Base-by-base conservation (phyloP, 1,140 invertebrate species). In the Luehdorfia chinensis region DNA sequence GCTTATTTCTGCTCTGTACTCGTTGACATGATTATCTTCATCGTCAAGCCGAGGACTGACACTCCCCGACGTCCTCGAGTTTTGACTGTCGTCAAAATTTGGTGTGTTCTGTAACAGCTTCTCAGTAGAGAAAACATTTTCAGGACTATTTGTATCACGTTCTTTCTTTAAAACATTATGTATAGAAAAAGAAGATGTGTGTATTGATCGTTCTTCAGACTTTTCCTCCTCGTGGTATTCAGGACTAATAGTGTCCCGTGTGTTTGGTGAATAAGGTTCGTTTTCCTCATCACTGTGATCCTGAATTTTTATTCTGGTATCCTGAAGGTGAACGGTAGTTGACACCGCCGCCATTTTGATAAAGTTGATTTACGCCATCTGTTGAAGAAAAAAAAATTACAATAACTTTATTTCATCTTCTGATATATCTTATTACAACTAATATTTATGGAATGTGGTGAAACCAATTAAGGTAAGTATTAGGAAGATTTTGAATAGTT, bases 151-250 rank as follows among this genome's bases (percentile, higher is more conserved):
- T 21, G 68, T 76, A 6, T 87, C 84, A 54, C 84, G 58, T 59
- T 88, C 87, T 32, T 84, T 85, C 61, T 88, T 88, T 14, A 88
- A 34, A 0, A 87, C 84, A 41, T 88, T 87, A 32, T 88, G 85
- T 47, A 87, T 87, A 41, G 79, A 79, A 53, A 87, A 87, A 39
- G 84, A 74, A 13, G 84, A 86, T 21, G 73, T 68, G 30, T 84
- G 74, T 47, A 84, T 55, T 5, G 55, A 57, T 55, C 65, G 55
- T 0, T 77, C 75, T 30, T 78, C 65, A 5, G 45, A 25, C 16
- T 81, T 83, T 0, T 80, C 76, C 0, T 76, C 69, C 6, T 80
- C 76, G 9, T 69, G 66, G 49, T 65, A 76, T 9, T 80, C 77
- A 0, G 80, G 75, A 15, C 63, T 78, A 30, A 63, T 76, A 0